Percentiles rank a stretch among this genome's conserved stretches.
Conservation (phyloP, 2,888 invertebrate species). For the Liposcelis brunnea region DNA sequence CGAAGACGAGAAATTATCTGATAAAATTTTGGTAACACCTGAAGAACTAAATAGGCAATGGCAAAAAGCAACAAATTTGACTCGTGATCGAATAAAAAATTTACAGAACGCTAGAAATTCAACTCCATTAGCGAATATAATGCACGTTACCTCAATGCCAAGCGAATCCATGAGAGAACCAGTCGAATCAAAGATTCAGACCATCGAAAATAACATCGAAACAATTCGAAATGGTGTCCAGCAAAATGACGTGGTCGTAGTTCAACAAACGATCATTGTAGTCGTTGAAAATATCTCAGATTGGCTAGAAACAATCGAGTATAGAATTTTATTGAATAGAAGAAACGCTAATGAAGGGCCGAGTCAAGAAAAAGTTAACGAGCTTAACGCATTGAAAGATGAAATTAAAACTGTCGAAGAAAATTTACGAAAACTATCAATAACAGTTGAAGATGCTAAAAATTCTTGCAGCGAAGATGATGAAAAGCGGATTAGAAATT, state of each 20-base stretch:
- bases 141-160: constrained; percentile 41
- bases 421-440: constrained; percentile 45
- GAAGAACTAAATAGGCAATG: constrained; percentile 29
- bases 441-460: constrained; percentile 30
- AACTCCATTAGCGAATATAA: constrained; percentile 39
- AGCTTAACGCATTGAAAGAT: constrained; percentile 42
- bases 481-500: constrained; percentile 32
- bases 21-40: constrained; percentile 18
- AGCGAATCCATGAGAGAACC: constrained; percentile 36
- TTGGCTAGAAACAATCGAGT: constrained; percentile 73
- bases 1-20: constrained; percentile 20
- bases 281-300: constrained; percentile 66
- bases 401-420: constrained; percentile 49
- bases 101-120: constrained; percentile 34
- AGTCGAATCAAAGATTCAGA: constrained; percentile 40
- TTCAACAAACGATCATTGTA: constrained; percentile 52
- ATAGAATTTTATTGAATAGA: constrained; percentile 34
- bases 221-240: constrained; percentile 33
- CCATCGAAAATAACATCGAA: constrained; percentile 39
- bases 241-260: constrained; percentile 16
- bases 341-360: constrained; percentile 8
- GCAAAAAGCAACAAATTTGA: constrained; percentile 34
- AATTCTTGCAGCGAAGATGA: constrained; percentile 30
- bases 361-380: constrained; percentile 35
- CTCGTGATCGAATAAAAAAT: constrained; percentile 36